Conservation (phyloP, 2,113 vertebrate genomes). For the Geococcyx californianus region DNA sequence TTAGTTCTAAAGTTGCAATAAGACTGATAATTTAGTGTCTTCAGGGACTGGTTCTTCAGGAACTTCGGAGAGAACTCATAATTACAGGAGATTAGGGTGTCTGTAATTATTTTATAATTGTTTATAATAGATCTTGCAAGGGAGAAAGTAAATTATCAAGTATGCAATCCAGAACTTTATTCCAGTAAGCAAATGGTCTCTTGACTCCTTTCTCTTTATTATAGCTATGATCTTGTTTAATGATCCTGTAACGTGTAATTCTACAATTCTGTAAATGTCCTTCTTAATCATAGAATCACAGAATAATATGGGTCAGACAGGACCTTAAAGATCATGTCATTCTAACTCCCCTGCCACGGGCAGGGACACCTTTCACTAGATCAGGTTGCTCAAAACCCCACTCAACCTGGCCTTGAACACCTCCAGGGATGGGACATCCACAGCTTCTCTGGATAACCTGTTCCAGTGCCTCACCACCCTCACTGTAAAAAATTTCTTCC, state of each 20-base stretch:
- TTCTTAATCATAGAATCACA: not conserved
- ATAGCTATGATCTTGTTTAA: not conserved
- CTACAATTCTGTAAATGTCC: not conserved
- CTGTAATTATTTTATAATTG: not conserved
- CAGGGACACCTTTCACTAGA: too few relatives aligned
- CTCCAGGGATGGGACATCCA: too few relatives aligned
- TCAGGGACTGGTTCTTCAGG: not conserved
- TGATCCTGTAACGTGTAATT: not conserved
- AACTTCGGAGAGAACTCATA: not conserved
- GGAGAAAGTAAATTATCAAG: not conserved
- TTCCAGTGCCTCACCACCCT: too few relatives aligned
- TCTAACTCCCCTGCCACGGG: too few relatives aligned
- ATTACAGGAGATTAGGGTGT: not conserved
- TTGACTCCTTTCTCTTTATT: not conserved
- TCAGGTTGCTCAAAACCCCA: too few relatives aligned
- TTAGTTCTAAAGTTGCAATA: not conserved
- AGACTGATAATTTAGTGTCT: not conserved
- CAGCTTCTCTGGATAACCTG: too few relatives aligned
- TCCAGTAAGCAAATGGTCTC: not conserved
- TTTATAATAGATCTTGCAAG: not conserved
- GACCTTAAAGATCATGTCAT: too few relatives aligned
- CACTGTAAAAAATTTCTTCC: too few relatives aligned
- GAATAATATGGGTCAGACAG: too few relatives aligned
- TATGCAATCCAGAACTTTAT: not conserved
- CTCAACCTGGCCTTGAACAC: too few relatives aligned